Base-by-base conservation (phyloP, 1,140 invertebrate genomes). In the Probaryconus sp. region DNA sequence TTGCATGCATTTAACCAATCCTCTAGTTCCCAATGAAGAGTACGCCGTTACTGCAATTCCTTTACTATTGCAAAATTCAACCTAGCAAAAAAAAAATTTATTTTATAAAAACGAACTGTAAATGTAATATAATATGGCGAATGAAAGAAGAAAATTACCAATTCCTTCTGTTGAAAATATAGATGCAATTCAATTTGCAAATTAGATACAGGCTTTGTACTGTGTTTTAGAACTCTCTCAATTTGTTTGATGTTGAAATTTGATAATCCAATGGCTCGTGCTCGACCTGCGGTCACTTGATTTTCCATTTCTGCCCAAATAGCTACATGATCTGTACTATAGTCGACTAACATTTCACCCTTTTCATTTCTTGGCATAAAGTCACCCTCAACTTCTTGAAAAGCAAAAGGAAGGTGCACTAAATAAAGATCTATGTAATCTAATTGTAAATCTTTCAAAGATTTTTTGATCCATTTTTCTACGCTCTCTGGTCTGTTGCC, bases 191-290 rank as follows among this genome's bases (percentile, higher is more conserved):
- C 96, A 35, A 96, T 88, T 84, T 96, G 91, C 61, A 90, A 69
- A 79, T 82, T 94, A 88, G 70, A 94, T 80, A 84, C 89, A 89
- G 75, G 90, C 85, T 47, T 89, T 91, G 64, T 89, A 83, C 55
- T 92, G 86, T 33, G 83, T 80, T 42, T 86, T 1, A 93, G 81
- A 37, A 95, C 89, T 55, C 89, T 89, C 10, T 88, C 78, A 50
- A 95, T 92, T 86, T 95, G 94, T 5, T 80, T 76, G 28, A 89
- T 87, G 81, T 93, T 95, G 74, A 95, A 96, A 82, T 96, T 96
- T 0, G 94, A 95, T 2, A 96, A 60, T 0, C 94, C 94, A 70
- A 95, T 92, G 0, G 92, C 90, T 77, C 91, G 91, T 3, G 91
- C 83, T 11, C 90, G 85, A 18, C 93, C 92, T 7, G 87, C 87